Evolutionary conservation across 2,113 vertebrate genomes (phyloP), one percentile per base, ranked within the genome.

Genomic region (Hirundichthys speculiger): DNA sequence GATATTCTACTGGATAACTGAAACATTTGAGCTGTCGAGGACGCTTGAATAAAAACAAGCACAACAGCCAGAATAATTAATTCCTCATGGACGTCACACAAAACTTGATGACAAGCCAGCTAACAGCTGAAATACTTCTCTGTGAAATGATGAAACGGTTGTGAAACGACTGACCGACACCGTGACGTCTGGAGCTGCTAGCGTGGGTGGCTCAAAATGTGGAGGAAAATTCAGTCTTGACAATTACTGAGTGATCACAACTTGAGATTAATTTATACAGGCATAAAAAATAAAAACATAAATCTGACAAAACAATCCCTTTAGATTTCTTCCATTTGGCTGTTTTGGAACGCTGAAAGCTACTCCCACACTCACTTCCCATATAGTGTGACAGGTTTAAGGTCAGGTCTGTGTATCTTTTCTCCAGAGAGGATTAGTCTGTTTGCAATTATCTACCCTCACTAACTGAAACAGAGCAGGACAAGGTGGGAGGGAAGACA

Each of bases 391-490:
- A n/a, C 16, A 47, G 45, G 45, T 21, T 19, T 18, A 13, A 27
- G 27, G 25, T 52, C 11, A 34, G 27, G 16, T 45, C 6, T 54
- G 27, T 50, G 43, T 45, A 10, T 67, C 38, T 55, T 56, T 57
- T 73, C 42, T 56, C 21, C 20, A 63, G 77, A 69, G 8, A 59
- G 16, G 45, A 57, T 52, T 52, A 27, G 50, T 22, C 50, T 53
- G 50, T 34, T 53, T 53, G 50, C 24, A 53, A 53, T 53, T 53
- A 53, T 58, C 45, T 45, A n/a, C 42, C 42, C 42, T n/a, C 42
- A 45, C 42, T 45, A n/a, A 20, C 56, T 65, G 66, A 65, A 42
- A 52, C n/a, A 41, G 43, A 42, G 12, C 7, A 30, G 27, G 15
- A 51, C 10, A 19, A 24, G 60, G 18, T 30, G 24, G 38, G 22